Base-by-base conservation (phyloP, 1,140 invertebrate species). In the Sitophilus oryzae region DNA sequence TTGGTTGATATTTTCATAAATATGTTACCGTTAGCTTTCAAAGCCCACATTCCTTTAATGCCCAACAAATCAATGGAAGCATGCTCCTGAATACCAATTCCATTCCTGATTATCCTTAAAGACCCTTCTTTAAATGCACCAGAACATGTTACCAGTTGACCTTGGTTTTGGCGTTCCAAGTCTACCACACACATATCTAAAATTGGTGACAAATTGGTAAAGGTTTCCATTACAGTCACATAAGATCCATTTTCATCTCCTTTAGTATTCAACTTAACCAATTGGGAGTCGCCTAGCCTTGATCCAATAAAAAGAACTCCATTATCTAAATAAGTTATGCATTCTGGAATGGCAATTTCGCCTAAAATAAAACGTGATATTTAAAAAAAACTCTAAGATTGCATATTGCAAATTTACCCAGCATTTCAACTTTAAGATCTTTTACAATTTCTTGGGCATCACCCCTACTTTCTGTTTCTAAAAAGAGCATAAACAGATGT, bases 271-370 rank as follows among this genome's bases (percentile, higher is more conserved):
- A 99, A 76, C 66, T 94, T 93, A 0, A 99, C 85, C 2, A 99
- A 75, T 58, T 98, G 96, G 0, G 93, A 97, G 74, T 99, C 96
- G 0, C 96, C 96, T 18, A 99, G 77, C 16, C 93, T 82, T 0
- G 95, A 98, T 0, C 96, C 96, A 63, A 99, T 85, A 72, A 96
- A 99, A 42, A 99, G 86, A 19, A 99, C 96, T 36, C 93, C 93
- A 77, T 99, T 99, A 70, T 99, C 96, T 41, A 99, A 76, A 69
- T 99, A 99, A n/a, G 94, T 97, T 68, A 99, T 88, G 68, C 93
- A 96, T 73, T 98, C 95, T 2, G 96, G 93, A 59, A 97, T 96
- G 11, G 92, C 93, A 30, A 96, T 96, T 76, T 98, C 89, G 34
- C 86, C 84, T 80, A 60, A n/a, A 42, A 44, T 50, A 45, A 6